These are phyloP conservation scores for Acanthis flammea DNA, from an alignment of 2,797 vertebrate genomes.

Conservation along the genomic window DNA sequence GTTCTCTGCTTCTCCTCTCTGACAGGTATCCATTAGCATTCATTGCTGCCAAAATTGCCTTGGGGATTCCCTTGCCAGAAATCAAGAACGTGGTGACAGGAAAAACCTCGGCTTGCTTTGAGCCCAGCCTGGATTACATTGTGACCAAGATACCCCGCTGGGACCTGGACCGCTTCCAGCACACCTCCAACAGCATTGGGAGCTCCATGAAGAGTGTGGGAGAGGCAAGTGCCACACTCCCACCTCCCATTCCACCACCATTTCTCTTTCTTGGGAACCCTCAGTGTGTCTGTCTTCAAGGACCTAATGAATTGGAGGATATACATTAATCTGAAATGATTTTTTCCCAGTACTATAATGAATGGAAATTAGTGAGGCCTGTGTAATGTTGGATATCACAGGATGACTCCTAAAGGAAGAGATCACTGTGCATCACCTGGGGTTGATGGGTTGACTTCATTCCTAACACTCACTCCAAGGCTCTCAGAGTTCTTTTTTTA, in stretches of 20 bases:
- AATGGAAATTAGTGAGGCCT: background rate
- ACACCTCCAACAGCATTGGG: conserved; percentile 84
- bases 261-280: background rate
- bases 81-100: conserved; percentile 91
- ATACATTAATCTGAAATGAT: background rate
- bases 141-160: conserved; percentile 95
- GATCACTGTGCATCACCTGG: background rate
- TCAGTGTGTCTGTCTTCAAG: background rate
- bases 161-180: conserved; percentile 94
- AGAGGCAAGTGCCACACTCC: conserved; percentile 79
- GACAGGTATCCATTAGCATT: conserved; percentile 92
- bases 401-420: background rate
- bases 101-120: conserved; percentile 92
- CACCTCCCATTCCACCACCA: background rate
- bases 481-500: background rate
- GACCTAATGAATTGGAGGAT: background rate
- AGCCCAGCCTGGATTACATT: conserved; percentile 93
- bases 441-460: background rate
- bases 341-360: background rate
- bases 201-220: conserved; percentile 97
- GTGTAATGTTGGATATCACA: background rate
- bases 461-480: background rate
- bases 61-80: conserved; percentile 91
- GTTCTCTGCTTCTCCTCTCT: background rate
- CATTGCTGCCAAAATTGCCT: conserved; percentile 91